A percentile compares a stretch with the other conserved stretches of the same genome.
These are phyloP conservation scores for Phymatocera aterrima DNA, from an alignment of 2,888 invertebrate species.

Conservation along the genomic window DNA sequence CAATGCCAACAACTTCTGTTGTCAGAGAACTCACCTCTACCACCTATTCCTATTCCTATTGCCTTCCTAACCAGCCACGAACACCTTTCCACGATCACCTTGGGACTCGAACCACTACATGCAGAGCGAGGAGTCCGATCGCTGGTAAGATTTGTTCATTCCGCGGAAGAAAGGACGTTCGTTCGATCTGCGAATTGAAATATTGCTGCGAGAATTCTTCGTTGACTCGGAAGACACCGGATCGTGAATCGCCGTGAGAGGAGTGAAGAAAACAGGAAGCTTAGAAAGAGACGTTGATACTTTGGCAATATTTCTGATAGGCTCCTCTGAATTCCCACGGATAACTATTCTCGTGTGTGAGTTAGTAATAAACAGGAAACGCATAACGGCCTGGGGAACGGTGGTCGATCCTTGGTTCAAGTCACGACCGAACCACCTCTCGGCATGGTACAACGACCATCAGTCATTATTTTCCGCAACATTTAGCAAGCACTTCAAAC, in stretches of 20 bases:
- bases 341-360: background rate
- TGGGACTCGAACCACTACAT: no score
- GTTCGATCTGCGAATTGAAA: background rate
- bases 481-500: slow-evolving; percentile 73
- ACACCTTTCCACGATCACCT: no score
- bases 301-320: background rate
- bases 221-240: no score
- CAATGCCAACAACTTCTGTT: slow-evolving; percentile 62
- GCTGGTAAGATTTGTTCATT: background rate
- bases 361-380: slow-evolving; percentile 56
- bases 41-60: slow-evolving; percentile 8
- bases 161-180: background rate
- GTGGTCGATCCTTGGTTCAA: slow-evolving; percentile 45
- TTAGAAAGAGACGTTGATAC: background rate
- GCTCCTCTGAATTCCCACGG: slow-evolving; percentile 31
- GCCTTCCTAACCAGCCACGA: no score
- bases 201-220: no score
- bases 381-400: slow-evolving; percentile 50
- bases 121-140: no score
- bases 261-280: background rate
- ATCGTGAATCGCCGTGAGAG: background rate
- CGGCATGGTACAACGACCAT: slow-evolving; percentile 63
- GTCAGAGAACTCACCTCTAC: slow-evolving; percentile 52
- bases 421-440: slow-evolving; percentile 51
- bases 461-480: slow-evolving; percentile 74